phyloP scores from a whole-genome alignment of 2,888 invertebrate genomes.

The Sesia apiformis region DNA sequence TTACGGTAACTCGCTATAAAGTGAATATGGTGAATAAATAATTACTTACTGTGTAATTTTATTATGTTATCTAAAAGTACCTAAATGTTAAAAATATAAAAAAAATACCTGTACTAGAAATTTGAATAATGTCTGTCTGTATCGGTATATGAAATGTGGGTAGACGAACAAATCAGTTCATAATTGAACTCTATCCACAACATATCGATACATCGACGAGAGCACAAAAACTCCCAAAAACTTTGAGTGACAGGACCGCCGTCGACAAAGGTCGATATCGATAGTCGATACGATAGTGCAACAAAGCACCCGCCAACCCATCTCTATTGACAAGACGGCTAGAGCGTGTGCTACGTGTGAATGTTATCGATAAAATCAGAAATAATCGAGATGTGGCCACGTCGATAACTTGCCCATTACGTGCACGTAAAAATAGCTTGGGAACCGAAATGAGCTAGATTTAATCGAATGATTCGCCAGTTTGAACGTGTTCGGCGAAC shows the following conservation, averaged over 20 bases:
- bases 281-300: slow-evolving; percentile 47
- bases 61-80: no score
- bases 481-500: neutral
- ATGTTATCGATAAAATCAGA: slow-evolving; percentile 67
- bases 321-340: slow-evolving; percentile 58
- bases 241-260: slow-evolving; percentile 73
- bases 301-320: slow-evolving; percentile 65
- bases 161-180: no score
- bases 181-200: slow-evolving; percentile 19
- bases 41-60: no score
- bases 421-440: slow-evolving; percentile 43
- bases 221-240: slow-evolving; percentile 55
- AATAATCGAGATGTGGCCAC: slow-evolving; percentile 55
- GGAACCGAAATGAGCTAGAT: slow-evolving; percentile 46
- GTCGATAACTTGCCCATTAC: slow-evolving; percentile 63
- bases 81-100: no score
- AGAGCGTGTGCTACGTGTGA: slow-evolving; percentile 72
- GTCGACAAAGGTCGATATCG: slow-evolving; percentile 58
- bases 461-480: slow-evolving; percentile 21
- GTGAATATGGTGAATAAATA: no score
- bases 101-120: no score
- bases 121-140: neutral
- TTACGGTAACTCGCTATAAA: no score
- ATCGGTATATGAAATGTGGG: no score
- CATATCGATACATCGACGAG: slow-evolving; percentile 49